Base-by-base conservation (phyloP, 2,888 invertebrate genomes). In the Fissipunctia ypsillon region DNA sequence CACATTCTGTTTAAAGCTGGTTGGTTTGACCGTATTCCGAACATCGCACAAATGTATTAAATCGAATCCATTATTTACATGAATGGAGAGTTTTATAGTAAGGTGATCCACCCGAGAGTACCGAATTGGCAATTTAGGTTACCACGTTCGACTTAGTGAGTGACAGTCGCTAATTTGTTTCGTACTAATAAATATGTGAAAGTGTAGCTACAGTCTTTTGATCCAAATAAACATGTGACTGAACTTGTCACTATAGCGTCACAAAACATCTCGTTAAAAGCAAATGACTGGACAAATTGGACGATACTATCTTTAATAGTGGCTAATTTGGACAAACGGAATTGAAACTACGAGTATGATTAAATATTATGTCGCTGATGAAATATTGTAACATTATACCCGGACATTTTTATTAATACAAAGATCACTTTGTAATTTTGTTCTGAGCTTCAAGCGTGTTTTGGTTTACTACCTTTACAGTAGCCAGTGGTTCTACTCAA, bases 271-370 rank as follows among this genome's bases (percentile, higher is more conserved):
- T 85, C 57, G 80, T 84, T 85, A 80, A 70, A 69, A 69, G 28
- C 87, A 85, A 80, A 71, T 86, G 85, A 85, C 69, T 69, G 31
- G 56, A 68, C 76, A 78, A 84, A 87, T 87, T 85, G 72, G 70
- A 45, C 66, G 68, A 69, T 60, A 65, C 69, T 69, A 68, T 73
- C 68, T 81, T 74, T 76, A 48, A 63, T 71, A 68, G 70, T 61
- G 64, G 59, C 70, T 83, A 77, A 81, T 86, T 86, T 83, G 75
- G 54, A 45, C 70, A 22, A 65, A 81, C 73, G 35, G 66, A 85
- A 76, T 84, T 81, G 69, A 76, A 76, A 76, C 72, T 77, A n/a
- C n/a, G n/a, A n/a, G n/a, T n/a, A 68, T 71, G 41, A 80, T 83
- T 78, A 79, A 63, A 69, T 73, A 69, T 76, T 84, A 73, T 74